Conservation (phyloP, 2,888 invertebrate genomes). For the Trissolcus brochymenae region DNA sequence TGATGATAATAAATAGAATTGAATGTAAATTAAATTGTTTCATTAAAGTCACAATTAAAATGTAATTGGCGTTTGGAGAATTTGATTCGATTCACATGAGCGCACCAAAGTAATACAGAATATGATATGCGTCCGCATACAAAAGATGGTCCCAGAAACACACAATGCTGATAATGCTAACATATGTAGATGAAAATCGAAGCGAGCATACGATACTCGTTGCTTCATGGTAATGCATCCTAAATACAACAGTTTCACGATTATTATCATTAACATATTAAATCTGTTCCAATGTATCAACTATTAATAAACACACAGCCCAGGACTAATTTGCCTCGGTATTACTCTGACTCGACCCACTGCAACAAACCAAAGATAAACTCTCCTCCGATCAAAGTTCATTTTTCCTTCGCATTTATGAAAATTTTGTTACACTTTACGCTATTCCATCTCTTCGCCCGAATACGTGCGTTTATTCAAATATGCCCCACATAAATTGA, state of each 20-base stretch:
- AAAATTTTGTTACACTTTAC: constrained; percentile 33
- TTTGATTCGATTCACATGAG: constrained; percentile 9
- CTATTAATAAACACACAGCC: constrained; percentile 21
- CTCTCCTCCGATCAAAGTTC: constrained; percentile 12
- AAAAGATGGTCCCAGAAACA: constrained; percentile 40
- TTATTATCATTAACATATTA: constrained; percentile 49
- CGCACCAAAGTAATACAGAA: constrained; percentile 27
- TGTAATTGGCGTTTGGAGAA: no score
- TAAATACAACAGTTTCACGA: constrained; percentile 46
- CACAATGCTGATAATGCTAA: constrained; percentile 52
- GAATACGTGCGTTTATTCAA: constrained; percentile 21
- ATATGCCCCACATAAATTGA: constrained; percentile 13
- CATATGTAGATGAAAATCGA: constrained; percentile 49
- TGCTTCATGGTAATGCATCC: constrained; percentile 46
- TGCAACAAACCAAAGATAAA: background rate
- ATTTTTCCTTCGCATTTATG: constrained; percentile 16
- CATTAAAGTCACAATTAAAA: no score
- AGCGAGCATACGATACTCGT: constrained; percentile 44
- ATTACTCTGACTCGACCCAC: constrained; percentile 10
- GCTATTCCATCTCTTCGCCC: constrained; percentile 6
- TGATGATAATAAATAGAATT: no score
- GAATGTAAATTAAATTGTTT: no score
- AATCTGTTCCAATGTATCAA: constrained; percentile 35
- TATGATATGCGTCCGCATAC: constrained; percentile 21
- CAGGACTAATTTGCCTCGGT: constrained; percentile 22